Percentiles rank a stretch among this genome's conserved stretches.
These are phyloP conservation scores for Aleiodes testaceus DNA, from an alignment of 2,888 invertebrate genomes.

Conservation along the genomic window DNA sequence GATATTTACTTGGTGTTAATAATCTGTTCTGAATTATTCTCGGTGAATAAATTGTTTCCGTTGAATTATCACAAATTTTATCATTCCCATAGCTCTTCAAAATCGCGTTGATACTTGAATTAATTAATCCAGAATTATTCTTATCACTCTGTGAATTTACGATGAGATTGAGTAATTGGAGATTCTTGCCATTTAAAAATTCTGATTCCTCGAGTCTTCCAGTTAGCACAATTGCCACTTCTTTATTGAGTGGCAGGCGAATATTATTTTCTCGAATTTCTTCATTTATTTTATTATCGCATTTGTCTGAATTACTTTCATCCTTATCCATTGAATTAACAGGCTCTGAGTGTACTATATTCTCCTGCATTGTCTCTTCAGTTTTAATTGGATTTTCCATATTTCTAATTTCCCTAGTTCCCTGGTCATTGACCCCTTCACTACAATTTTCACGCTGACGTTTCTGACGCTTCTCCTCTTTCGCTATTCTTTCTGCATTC, in stretches of 20 bases:
- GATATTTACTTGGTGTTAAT: constrained; percentile 77
- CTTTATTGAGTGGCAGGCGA: constrained; percentile 65
- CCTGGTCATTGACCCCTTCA: constrained; percentile 29
- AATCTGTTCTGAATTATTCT: constrained; percentile 74
- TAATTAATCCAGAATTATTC: constrained; percentile 47
- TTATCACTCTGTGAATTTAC: constrained; percentile 58
- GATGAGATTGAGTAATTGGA: constrained; percentile 65
- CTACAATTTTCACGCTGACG: constrained; percentile 55
- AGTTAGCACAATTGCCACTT: constrained; percentile 67
- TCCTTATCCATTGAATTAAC: not conserved
- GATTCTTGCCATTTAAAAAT: constrained; percentile 59
- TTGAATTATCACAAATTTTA: constrained; percentile 41
- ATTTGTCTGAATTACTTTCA: not conserved
- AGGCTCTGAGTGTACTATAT: not conserved
- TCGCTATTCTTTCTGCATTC: constrained; percentile 81
- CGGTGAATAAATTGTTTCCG: constrained; percentile 50
- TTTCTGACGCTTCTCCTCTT: constrained; percentile 75
- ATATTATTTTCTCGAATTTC: constrained; percentile 40
- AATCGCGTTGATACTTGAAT: constrained; percentile 53
- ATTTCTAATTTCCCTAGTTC: constrained; percentile 21
- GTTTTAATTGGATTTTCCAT: not conserved
- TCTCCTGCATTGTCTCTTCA: constrained; percentile 7
- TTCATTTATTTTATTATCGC: constrained; percentile 18
- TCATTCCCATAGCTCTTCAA: constrained; percentile 51
- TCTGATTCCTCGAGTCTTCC: constrained; percentile 67